These are phyloP conservation scores for Isoperla grammatica DNA, from an alignment of 2,888 invertebrate species.

Conservation along the genomic window DNA sequence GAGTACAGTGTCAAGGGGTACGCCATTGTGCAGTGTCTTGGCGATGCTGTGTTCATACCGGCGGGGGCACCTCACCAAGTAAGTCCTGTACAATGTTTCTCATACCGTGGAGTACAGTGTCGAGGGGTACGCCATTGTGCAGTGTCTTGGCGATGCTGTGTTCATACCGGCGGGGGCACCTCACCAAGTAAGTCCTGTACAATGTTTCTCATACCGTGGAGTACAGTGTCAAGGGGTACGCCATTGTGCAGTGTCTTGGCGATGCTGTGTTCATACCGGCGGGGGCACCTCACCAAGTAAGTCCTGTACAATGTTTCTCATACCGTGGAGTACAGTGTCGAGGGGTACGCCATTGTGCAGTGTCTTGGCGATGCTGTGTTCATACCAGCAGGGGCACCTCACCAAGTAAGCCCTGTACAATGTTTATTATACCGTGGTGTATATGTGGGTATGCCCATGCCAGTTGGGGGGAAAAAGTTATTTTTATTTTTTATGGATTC, in stretches of 20 bases:
- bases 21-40: constrained; percentile 91
- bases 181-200: constrained; percentile 64
- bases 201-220: constrained; percentile 54
- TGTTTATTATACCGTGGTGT: constrained; percentile 61
- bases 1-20: constrained; percentile 51
- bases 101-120: background rate
- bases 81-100: constrained; percentile 18
- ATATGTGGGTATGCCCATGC: too few relatives aligned
- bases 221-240: constrained; percentile 91
- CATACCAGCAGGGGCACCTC: constrained; percentile 98
- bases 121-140: constrained; percentile 80
- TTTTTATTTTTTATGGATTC: too few relatives aligned
- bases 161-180: constrained; percentile 99
- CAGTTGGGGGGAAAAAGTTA: too few relatives aligned
- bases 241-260: constrained; percentile 92
- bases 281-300: constrained; percentile 93
- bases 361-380: constrained; percentile 96
- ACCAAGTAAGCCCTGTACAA: constrained; percentile 60
- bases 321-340: constrained; percentile 91
- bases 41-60: constrained; percentile 96
- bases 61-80: constrained; percentile 98
- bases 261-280: constrained; percentile 98
- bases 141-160: constrained; percentile 94
- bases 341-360: constrained; percentile 93
- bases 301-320: background rate